Conservation (phyloP, 2,113 vertebrate species). For the Orientallactaga bullata region DNA sequence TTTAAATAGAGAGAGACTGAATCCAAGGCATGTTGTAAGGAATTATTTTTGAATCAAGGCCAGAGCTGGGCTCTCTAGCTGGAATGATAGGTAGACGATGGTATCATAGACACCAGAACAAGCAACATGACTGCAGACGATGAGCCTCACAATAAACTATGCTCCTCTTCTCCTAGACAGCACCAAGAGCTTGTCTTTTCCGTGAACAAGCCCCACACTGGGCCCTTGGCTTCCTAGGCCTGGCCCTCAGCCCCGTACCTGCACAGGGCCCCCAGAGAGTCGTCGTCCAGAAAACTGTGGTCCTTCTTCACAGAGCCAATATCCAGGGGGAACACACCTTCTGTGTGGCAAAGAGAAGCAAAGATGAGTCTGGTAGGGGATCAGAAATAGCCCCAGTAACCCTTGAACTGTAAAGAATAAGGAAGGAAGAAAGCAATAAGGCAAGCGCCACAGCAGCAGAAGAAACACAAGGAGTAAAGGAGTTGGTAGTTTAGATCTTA, state of each 20-base stretch:
- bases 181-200: neutral
- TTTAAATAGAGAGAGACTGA: neutral
- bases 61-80: constrained; percentile 24
- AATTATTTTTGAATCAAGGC: neutral
- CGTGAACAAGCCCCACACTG: neutral
- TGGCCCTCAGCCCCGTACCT: constrained; percentile 81
- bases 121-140: neutral
- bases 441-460: neutral
- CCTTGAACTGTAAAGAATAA: constrained; percentile 12
- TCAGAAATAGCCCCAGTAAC: neutral
- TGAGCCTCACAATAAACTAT: neutral
- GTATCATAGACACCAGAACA: neutral
- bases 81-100: neutral
- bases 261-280: constrained; percentile 92
- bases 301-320: constrained; percentile 91
- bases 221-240: neutral
- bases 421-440: constrained; percentile 62
- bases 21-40: neutral
- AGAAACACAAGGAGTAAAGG: fast-evolving
- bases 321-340: constrained; percentile 88
- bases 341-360: constrained; percentile 68
- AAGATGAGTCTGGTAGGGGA: constrained; percentile 25
- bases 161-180: neutral
- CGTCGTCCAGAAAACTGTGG: constrained; percentile 91
- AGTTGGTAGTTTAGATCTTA: neutral